These are phyloP conservation scores for Pseudococcus viburni DNA, from an alignment of 2,888 invertebrate genomes.

Conservation along the genomic window DNA sequence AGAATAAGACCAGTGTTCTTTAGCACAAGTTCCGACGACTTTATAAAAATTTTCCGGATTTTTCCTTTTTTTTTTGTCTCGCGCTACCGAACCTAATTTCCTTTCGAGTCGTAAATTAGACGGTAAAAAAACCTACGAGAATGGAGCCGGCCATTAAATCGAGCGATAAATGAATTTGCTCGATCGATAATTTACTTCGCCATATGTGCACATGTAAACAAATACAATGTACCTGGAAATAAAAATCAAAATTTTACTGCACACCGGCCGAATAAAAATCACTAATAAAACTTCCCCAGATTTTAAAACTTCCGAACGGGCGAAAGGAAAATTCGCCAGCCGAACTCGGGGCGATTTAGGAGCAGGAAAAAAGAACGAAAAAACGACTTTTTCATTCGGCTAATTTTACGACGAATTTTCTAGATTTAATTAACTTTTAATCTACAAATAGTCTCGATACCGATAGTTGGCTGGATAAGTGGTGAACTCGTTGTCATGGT, in stretches of 20 bases:
- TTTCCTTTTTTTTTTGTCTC: background rate
- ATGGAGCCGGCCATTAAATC: background rate
- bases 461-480: background rate
- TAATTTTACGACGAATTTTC: conserved; percentile 2
- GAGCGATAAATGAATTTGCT: conserved; percentile 1
- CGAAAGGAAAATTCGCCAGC: background rate
- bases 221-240: conserved; percentile 20
- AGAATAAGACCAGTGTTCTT: background rate
- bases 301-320: background rate
- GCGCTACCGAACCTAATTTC: conserved; percentile 6
- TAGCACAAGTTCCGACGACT: background rate
- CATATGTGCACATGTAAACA: conserved; percentile 4
- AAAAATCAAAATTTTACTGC: conserved; percentile 23
- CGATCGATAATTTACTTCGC: background rate
- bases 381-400: conserved; percentile 15
- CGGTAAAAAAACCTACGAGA: conserved; percentile 31
- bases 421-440: conserved; percentile 15
- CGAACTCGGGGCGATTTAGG: background rate
- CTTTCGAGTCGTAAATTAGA: conserved; percentile 12
- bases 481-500: conserved; percentile 17
- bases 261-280: background rate
- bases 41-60: background rate
- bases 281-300: background rate
- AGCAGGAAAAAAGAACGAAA: background rate
- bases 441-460: background rate